phyloP scores from a whole-genome alignment of 2,888 invertebrate genomes.

The Adelognathus sp. region DNA sequence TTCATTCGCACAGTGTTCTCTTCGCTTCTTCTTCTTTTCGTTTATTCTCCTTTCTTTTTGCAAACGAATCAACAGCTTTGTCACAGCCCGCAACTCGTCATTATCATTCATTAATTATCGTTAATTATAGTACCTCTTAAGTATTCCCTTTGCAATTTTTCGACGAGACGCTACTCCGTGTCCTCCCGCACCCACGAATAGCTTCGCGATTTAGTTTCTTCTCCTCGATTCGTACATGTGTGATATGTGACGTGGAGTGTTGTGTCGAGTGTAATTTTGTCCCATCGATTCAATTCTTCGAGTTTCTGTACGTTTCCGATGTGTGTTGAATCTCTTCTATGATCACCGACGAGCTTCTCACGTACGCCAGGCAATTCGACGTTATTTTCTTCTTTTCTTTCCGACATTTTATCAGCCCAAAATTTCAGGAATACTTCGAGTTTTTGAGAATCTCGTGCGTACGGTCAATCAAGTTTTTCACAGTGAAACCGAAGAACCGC shows the following conservation, averaged over 20 bases:
- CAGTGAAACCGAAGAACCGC: no score
- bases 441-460: no score
- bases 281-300: background rate
- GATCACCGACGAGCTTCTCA: background rate
- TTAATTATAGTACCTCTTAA: constrained; percentile 56
- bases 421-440: no score
- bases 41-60: background rate
- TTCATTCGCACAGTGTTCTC: constrained; percentile 19
- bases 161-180: constrained; percentile 51
- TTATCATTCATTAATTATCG: constrained; percentile 29
- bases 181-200: constrained; percentile 14
- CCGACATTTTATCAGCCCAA: background rate
- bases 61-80: constrained; percentile 59
- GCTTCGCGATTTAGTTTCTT: background rate
- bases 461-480: no score
- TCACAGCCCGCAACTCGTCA: constrained; percentile 63
- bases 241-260: constrained; percentile 50
- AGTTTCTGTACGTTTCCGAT: background rate
- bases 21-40: background rate
- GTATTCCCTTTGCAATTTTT: constrained; percentile 55
- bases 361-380: background rate
- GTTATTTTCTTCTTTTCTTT: background rate
- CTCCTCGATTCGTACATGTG: constrained; percentile 23
- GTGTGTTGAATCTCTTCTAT: background rate
- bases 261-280: constrained; percentile 6